phyloP scores from a whole-genome alignment of 2,888 invertebrate genomes.

The Rotaria sp. region DNA sequence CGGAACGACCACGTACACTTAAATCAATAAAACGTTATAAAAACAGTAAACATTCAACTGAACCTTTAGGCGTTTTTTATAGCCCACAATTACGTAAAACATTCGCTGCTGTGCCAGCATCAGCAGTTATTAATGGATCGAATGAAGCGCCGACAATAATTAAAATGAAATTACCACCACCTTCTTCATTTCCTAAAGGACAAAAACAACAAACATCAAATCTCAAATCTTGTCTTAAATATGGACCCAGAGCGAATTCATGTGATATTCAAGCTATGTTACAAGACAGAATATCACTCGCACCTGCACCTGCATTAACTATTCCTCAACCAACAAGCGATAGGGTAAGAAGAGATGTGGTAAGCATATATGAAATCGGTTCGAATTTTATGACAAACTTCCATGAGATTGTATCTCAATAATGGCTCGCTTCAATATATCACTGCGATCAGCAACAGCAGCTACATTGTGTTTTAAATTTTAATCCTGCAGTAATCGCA shows the following conservation, averaged over 20 bases:
- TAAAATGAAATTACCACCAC: slow-evolving; percentile 1
- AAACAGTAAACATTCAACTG: slow-evolving; percentile 23
- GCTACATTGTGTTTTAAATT: too few relatives aligned
- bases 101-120: slow-evolving; percentile 6
- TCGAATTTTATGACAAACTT: too few relatives aligned
- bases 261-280: slow-evolving; percentile 9
- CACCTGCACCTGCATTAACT: background rate
- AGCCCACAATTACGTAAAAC: slow-evolving; percentile 26
- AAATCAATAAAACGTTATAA: slow-evolving; percentile 26
- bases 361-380: too few relatives aligned
- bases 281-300: background rate
- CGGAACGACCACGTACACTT: slow-evolving; percentile 11
- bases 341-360: background rate
- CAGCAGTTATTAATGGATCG: background rate
- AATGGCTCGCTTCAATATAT: too few relatives aligned
- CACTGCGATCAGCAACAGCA: too few relatives aligned
- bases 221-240: slow-evolving; percentile 17
- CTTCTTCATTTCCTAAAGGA: background rate
- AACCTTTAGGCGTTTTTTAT: background rate
- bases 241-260: background rate
- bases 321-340: background rate
- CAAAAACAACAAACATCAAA: background rate
- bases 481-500: too few relatives aligned
- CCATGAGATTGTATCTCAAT: too few relatives aligned
- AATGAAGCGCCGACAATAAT: background rate